Base-by-base conservation (phyloP, 2,888 invertebrate species). In the Calliopum simillimum region DNA sequence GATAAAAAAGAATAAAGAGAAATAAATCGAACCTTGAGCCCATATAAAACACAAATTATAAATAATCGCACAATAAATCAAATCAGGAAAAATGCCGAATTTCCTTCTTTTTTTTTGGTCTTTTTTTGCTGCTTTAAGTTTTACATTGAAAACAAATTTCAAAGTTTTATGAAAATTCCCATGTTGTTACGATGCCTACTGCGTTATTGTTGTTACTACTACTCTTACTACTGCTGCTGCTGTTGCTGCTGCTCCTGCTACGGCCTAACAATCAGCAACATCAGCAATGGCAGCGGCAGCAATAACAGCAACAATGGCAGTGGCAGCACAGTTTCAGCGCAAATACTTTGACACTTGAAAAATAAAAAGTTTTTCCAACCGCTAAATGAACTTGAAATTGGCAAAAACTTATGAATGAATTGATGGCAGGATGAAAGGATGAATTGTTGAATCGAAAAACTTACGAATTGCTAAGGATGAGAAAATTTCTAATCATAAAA, bases 321-420 rank as follows among this genome's bases (percentile, higher is more conserved):
- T n/a, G n/a, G n/a, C 63, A 47, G 19, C 58, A 23, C 62, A 44
- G 55, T n/a, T n/a, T n/a, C n/a, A n/a, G n/a, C n/a, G n/a, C 65
- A 65, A 65, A 65, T 65, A 55, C 53, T 65, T 65, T 53, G 65
- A 65, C 65, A 65, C 65, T 65, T 55, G 44, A 65, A 44, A 33
- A 65, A 41, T 53, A 65, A 65, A 53, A 65, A 41, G 33, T 41
- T 65, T 53, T 65, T n/a, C 16, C 12, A 61, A 61, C 13, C 47
- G 41, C 43, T 43, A 65, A 65, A 65, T 65, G 65, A 65, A 65
- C 65, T 65, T 65, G 65, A 65, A 33, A 64, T 33, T 53, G 65
- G 21, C 8, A 65, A 33, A 33, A 65, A 65, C 65, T 65, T 65
- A 65, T 53, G 65, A 43, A 65, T 21, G 44, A 61, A 19, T 43